Conservation (phyloP, 2,888 invertebrate species). For the Seira ritae region DNA sequence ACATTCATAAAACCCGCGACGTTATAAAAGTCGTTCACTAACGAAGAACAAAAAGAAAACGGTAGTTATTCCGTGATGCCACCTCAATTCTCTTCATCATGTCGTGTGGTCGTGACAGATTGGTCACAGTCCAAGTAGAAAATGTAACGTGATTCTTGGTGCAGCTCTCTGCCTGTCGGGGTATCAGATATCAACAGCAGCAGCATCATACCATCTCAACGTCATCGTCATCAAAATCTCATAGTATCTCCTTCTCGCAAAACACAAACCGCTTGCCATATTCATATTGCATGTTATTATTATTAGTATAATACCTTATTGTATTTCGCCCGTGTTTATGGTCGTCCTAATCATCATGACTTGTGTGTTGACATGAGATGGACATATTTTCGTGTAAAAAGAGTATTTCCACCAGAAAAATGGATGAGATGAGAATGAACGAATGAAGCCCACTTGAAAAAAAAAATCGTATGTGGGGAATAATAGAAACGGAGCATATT, state of each 20-base stretch:
- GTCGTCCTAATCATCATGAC: background rate
- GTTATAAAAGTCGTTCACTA: background rate
- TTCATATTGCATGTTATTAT: conserved; percentile 2
- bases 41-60: conserved; percentile 27
- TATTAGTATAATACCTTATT: background rate
- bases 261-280: background rate
- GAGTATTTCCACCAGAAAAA: background rate
- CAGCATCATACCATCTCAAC: background rate
- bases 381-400: background rate
- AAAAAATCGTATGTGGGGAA: no score
- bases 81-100: conserved; percentile 48
- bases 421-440: background rate
- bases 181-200: conserved; percentile 49
- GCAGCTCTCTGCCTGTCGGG: background rate
- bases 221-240: background rate
- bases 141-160: conserved; percentile 46
- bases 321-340: background rate
- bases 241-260: conserved; percentile 9
- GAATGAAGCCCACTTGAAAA: background rate
- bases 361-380: background rate
- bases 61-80: conserved; percentile 32
- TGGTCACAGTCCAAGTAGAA: conserved; percentile 61
- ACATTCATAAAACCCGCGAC: background rate
- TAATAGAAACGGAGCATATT: no score
- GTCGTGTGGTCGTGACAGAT: conserved; percentile 63